Evolutionary conservation across 2,888 invertebrate genomes (phyloP).

Genomic region (Parthenolecanium corni): DNA sequence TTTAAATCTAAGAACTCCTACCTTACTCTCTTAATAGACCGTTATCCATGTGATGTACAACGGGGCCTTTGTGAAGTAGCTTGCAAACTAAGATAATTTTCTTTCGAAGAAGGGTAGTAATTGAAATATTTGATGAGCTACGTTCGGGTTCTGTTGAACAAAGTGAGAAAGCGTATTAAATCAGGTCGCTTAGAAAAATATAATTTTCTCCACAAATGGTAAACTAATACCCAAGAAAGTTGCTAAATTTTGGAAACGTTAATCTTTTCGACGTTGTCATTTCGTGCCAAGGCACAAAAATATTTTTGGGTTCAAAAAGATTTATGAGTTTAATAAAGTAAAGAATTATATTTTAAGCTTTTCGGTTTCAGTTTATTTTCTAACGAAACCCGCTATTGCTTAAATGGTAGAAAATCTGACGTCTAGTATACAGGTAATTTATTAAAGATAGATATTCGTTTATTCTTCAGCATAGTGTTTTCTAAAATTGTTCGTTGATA

Average conservation of each 20-base stretch:
- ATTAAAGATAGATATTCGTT: background rate
- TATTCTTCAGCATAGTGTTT: too few relatives aligned
- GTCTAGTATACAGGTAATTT: constrained; percentile 6
- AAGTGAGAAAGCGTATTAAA: too few relatives aligned
- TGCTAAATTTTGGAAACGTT: constrained; percentile 13
- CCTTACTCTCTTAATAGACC: too few relatives aligned
- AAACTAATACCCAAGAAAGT: constrained; percentile 4
- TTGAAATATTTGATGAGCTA: too few relatives aligned
- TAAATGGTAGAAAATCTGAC: constrained; percentile 11
- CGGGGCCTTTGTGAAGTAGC: too few relatives aligned
- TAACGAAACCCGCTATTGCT: constrained; percentile 9
- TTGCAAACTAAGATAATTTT: too few relatives aligned
- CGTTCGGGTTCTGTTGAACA: too few relatives aligned
- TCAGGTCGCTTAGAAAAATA: too few relatives aligned
- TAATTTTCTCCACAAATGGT: background rate
- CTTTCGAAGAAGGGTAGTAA: too few relatives aligned
- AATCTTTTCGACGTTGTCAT: constrained; percentile 19
- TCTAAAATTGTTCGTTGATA: too few relatives aligned
- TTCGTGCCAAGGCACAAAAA: constrained; percentile 15
- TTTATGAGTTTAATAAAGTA: constrained; percentile 22
- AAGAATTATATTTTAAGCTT: constrained; percentile 18
- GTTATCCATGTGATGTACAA: too few relatives aligned
- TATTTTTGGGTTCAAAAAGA: constrained; percentile 9
- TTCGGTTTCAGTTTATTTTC: constrained; percentile 12
- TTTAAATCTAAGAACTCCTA: too few relatives aligned